A percentile compares a stretch with the other conserved stretches of the same genome.
phyloP scores from a whole-genome alignment of 53 echinoderm and acorn worm species.

The Pentamera pediparva region DNA sequence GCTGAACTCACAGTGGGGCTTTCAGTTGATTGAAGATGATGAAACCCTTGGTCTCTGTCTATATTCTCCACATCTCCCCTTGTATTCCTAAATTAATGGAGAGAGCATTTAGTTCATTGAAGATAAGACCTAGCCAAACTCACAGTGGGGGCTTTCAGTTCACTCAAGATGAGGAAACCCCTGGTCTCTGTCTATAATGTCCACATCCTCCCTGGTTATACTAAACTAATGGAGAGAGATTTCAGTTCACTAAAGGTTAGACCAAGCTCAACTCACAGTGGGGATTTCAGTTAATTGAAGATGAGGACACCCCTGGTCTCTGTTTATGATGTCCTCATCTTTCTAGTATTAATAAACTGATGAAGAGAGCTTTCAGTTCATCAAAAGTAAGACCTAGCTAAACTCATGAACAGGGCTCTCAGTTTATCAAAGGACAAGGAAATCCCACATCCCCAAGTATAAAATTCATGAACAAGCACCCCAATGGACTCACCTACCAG shows the following conservation, averaged over 20 bases:
- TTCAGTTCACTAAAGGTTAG: constrained; percentile 78
- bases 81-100: constrained; percentile 79
- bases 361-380: constrained; percentile 64
- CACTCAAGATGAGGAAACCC: too few relatives aligned
- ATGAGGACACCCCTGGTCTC: constrained; percentile 78
- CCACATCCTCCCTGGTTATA: constrained; percentile 83
- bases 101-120: constrained; percentile 66
- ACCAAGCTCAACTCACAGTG: not conserved
- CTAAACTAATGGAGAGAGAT: constrained; percentile 62
- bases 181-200: constrained; percentile 75
- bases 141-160: too few relatives aligned
- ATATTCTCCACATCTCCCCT: constrained; percentile 79
- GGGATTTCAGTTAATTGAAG: too few relatives aligned
- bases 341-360: constrained; percentile 77
- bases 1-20: not conserved
- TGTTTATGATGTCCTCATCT: constrained; percentile 71
- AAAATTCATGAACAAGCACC: too few relatives aligned
- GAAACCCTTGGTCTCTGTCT: constrained; percentile 75
- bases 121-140: constrained; percentile 39
- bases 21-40: too few relatives aligned
- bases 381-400: constrained; percentile 53
- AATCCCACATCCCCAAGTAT: too few relatives aligned
- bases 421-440: too few relatives aligned
- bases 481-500: too few relatives aligned
- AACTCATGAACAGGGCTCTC: too few relatives aligned